Evolutionary conservation across 2,113 vertebrate species (phyloP).

Genomic region (Tyto alba): DNA sequence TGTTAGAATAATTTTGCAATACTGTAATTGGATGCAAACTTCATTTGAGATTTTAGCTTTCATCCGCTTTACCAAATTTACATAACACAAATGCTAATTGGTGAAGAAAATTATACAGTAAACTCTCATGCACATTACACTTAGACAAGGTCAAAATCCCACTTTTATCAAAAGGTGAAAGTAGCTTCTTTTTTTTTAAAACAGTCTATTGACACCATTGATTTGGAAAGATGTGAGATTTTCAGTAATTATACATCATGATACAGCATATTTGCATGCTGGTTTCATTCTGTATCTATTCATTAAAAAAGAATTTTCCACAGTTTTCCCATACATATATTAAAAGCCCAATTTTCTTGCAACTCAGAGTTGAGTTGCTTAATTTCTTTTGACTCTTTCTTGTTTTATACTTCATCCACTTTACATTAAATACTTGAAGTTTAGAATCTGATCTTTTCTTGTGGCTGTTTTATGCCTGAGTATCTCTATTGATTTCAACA

Average conservation of each 20-base stretch:
- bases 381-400: background rate
- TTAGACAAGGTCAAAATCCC: background rate
- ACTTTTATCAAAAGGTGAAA: background rate
- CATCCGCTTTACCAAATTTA: background rate
- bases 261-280: background rate
- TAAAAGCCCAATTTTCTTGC: background rate
- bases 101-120: background rate
- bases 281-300: background rate
- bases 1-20: background rate
- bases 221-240: background rate
- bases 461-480: background rate
- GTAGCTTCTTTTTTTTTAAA: background rate
- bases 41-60: conserved; percentile 6
- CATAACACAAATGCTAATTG: background rate
- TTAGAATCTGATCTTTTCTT: background rate
- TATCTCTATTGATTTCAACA: background rate
- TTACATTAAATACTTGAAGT: background rate
- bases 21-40: background rate
- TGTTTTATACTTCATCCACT: background rate
- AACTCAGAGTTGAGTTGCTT: background rate
- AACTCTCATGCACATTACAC: background rate
- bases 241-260: background rate
- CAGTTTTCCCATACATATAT: background rate
- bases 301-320: background rate
- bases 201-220: background rate